Evolutionary conservation across 2,797 vertebrate species (phyloP).

Genomic region (Huso huso): DNA sequence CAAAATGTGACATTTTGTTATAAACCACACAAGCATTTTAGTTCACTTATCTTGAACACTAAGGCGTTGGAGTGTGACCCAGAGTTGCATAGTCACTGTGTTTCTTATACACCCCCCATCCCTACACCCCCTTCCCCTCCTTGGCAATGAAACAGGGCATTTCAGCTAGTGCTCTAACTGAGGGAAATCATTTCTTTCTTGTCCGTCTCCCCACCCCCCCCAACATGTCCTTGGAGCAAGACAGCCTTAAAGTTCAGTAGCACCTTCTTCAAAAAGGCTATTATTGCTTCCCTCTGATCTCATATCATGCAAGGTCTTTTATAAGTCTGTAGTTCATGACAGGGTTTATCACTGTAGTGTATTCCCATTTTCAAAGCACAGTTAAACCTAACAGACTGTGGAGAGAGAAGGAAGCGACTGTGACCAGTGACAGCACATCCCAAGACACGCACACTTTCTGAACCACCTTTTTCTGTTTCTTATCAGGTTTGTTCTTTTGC

Average conservation of each 20-base stretch:
- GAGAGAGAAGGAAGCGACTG: conserved; percentile 45
- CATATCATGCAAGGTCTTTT: conserved; percentile 51
- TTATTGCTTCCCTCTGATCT: conserved; percentile 63
- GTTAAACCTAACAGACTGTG: conserved; percentile 18
- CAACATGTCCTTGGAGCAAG: conserved; percentile 64
- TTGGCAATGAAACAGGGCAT: conserved; percentile 39
- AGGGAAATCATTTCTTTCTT: conserved; percentile 56
- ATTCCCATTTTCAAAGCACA: conserved; percentile 41
- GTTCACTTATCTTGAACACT: too few species aligned
- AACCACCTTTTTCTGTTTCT: not conserved
- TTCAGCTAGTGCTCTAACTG: conserved; percentile 51
- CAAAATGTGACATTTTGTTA: too few species aligned
- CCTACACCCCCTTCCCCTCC: conserved; percentile 22
- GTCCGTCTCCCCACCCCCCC: conserved; percentile 35
- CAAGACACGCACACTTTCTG: conserved; percentile 36
- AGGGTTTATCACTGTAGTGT: conserved; percentile 3
- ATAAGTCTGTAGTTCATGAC: conserved; percentile 49
- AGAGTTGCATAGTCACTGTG: too few species aligned
- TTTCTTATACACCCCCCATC: not conserved
- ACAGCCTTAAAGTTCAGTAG: conserved; percentile 66
- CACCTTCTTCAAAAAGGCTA: conserved; percentile 63
- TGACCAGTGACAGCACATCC: conserved; percentile 46
- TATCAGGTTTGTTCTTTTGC: conserved; percentile 21
- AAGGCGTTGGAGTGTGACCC: too few species aligned
- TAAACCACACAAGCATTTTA: too few species aligned